Base-by-base conservation (phyloP, 2,888 invertebrate genomes). In the Mimachlamys varia region DNA sequence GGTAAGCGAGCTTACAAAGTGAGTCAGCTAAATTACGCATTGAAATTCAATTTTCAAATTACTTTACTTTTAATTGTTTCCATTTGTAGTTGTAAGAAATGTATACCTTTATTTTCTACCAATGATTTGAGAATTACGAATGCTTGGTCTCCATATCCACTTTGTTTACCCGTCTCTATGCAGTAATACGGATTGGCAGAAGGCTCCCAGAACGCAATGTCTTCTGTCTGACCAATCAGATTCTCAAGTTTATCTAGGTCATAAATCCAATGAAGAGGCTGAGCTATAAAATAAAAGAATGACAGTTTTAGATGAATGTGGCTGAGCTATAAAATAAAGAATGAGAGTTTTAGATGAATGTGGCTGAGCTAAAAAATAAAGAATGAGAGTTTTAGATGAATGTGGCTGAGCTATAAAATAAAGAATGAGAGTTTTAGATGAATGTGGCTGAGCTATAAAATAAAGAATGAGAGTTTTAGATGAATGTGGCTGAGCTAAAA, bases 181-280 rank as follows among this genome's bases (percentile, higher is more conserved):
- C 92, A 90, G 90, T 96, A 96, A 90, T 95, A 96, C 17, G 96
- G 95, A 91, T 96, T 96, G 2, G 93, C 92, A 15, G 95, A 95
- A 0, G 95, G 94, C 49, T 93, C 92, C 93, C 94, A 93, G 92
- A 96, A 96, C 89, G 94, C 95, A 37, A 95, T 92, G 89, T 96
- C 95, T 22, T 94, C 92, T 27, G 91, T 91, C 15, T 92, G 93
- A 17, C 92, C 93, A 50, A 95, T 90, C 19, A 95, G 89, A 13
- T 89, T 89, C 37, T 94, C 92, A 38, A 95, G 91, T 55, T 94
- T 94, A 22, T 94, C 93, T 37, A 93, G 92, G n/a, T 95, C 93
- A 91, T 96, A 96, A 58, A 94, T 94, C 96, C 96, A 96, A 90
- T 96, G 96, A 17, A 95, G 91, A 17, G 95, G 94, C 89, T 95